Conservation (phyloP, 2,888 invertebrate genomes). For the Oligia fasciuncula region DNA sequence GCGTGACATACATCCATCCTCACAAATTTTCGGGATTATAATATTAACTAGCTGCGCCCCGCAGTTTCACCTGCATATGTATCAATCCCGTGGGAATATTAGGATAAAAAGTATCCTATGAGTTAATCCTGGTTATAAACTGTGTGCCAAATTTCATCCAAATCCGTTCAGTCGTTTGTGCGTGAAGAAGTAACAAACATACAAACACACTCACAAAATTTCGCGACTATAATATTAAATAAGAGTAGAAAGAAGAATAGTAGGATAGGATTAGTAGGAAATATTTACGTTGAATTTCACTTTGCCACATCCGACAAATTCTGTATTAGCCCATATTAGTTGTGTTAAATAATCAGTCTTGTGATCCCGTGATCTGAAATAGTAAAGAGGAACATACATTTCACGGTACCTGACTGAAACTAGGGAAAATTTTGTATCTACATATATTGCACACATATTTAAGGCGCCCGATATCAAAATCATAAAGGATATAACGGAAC, state of each 20-base stretch:
- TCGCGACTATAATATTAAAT: neutral
- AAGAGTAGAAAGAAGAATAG: neutral
- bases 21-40: neutral
- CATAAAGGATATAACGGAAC: neutral
- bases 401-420: neutral
- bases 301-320: conserved; percentile 83
- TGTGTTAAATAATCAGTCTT: conserved; percentile 82
- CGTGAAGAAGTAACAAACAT: neutral
- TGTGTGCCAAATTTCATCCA: too few relatives aligned
- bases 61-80: neutral
- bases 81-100: neutral
- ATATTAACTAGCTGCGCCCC: neutral
- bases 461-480: neutral
- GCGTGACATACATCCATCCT: neutral
- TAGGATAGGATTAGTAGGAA: neutral
- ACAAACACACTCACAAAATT: neutral
- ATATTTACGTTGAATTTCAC: conserved; percentile 81
- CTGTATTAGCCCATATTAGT: conserved; percentile 85
- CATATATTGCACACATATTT: neutral
- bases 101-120: neutral
- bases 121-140: neutral
- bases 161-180: too few relatives aligned
- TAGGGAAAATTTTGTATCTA: neutral
- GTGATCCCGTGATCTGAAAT: conserved; percentile 74
- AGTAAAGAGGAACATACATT: neutral